These are phyloP conservation scores for Bursaphelenchus okinawaensis DNA, from an alignment of 2,888 invertebrate species.

Conservation along the genomic window DNA sequence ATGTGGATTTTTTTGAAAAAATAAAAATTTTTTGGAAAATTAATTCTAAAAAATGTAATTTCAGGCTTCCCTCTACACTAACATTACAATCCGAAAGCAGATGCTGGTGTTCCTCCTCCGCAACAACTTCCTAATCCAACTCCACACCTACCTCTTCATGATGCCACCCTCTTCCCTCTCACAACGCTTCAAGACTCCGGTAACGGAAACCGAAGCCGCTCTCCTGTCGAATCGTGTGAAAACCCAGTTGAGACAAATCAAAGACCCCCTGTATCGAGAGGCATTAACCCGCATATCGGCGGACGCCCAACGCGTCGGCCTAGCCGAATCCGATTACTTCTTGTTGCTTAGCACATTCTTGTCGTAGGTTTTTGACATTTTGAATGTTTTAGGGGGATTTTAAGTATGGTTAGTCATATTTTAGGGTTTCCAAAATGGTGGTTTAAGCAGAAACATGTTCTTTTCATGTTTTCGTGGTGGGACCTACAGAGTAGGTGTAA, in stretches of 20 bases:
- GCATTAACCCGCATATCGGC: constrained; percentile 17
- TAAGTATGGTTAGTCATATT: not conserved
- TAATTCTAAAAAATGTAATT: constrained; percentile 19
- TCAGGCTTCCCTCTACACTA: constrained; percentile 21
- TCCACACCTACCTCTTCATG: constrained; percentile 44
- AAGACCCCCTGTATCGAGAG: constrained; percentile 4
- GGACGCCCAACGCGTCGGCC: constrained; percentile 15
- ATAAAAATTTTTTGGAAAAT: constrained; percentile 7
- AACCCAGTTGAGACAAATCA: constrained; percentile 10
- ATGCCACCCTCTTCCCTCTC: constrained; percentile 30
- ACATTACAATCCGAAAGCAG: constrained; percentile 20
- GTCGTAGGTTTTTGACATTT: not conserved
- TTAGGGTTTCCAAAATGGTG: no score
- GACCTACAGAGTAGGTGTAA: no score
- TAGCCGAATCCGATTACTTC: constrained; percentile 23
- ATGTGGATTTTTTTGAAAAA: not conserved
- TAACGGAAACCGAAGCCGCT: not conserved
- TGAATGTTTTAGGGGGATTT: no score
- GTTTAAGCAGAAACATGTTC: no score
- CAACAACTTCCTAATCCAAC: constrained; percentile 49
- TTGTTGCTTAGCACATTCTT: constrained; percentile 21
- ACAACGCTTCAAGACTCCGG: not conserved
- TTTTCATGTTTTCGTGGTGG: no score
- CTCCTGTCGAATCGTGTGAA: constrained; percentile 11
- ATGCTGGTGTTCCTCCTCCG: constrained; percentile 36